Base-by-base conservation (phyloP, 2,113 vertebrate species). In the Pomatostomus ruficeps region DNA sequence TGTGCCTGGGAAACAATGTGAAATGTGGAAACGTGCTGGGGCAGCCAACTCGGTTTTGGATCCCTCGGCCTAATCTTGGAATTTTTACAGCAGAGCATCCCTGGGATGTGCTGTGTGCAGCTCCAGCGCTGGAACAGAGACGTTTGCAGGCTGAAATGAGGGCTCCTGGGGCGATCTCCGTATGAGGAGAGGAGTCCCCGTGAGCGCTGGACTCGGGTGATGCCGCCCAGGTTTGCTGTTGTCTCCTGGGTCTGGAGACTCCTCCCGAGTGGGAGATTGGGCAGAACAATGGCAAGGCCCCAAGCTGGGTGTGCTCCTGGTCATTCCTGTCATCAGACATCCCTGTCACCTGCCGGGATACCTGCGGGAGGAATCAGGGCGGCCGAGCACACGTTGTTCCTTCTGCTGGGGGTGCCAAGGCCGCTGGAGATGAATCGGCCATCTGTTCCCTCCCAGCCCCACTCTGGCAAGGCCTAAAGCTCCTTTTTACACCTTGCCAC, bases 261-360 rank as follows among this genome's bases (percentile, higher is more conserved):
- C 57, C 55, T 78, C 35, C 19, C 26, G 51, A 87, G 73, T 40
- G 92, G 74, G 77, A 77, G 84, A 78, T 42, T 26, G 71, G 93
- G 83, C 91, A 82, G 67, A 96, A 94, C 94, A 95, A 96, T 94
- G 94, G 94, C 79, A 85, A 85, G 94, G 92, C 85, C n/a, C n/a
- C n/a, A n/a, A n/a, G n/a, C n/a, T n/a, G n/a, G n/a, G n/a, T n/a
- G n/a, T n/a, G 87, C 93, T 89, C 93, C 77, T 33, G 33, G 14
- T 94, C 94, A 96, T 96, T 98, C 97, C 96, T 97, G 98, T 98
- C 98, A 98, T 98, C 97, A 97, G 96, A 97, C 95, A 96, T 98
- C 97, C 96, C 96, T 97, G 97, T 97, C 98, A 98, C 98, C 97
- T 98, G 97, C 96, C 33, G 70, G 95, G 97, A 94, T 98, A 98